These are phyloP conservation scores for Marcusenius ussheri DNA, from an alignment of 2,113 vertebrate genomes.

Conservation along the genomic window DNA sequence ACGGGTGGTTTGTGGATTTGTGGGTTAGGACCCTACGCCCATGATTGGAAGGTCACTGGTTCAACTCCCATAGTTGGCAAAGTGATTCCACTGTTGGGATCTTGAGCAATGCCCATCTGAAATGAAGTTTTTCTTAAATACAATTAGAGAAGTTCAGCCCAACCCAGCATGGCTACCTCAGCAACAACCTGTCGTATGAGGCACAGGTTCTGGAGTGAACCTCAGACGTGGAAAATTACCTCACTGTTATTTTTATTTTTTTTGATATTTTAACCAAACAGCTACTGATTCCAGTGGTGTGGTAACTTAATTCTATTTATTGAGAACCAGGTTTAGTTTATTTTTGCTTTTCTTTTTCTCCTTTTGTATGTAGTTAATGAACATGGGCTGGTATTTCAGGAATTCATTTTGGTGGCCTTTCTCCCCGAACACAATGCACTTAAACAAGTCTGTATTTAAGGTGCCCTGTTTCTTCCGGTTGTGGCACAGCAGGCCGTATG, in stretches of 20 bases:
- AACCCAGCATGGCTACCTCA: background rate
- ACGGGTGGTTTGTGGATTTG: background rate
- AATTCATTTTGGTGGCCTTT: background rate
- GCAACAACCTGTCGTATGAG: background rate
- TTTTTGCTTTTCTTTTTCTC: background rate
- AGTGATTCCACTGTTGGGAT: background rate
- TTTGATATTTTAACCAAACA: background rate
- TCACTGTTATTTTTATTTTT: background rate
- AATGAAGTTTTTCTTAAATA: background rate
- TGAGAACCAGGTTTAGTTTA: background rate
- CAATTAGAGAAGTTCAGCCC: background rate
- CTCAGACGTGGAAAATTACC: background rate
- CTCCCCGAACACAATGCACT: background rate
- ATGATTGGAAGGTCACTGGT: background rate
- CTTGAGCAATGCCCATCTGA: background rate
- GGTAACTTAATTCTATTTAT: background rate
- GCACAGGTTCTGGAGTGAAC: background rate
- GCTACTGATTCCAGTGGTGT: background rate
- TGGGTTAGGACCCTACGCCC: background rate
- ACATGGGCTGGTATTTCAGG: background rate
- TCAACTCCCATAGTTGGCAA: background rate
- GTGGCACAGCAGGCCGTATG: background rate
- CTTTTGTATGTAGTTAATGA: background rate
- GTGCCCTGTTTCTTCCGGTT: background rate
- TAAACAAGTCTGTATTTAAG: background rate